phyloP scores from a whole-genome alignment of 2,888 invertebrate species.

The Galerucella calmariensis region DNA sequence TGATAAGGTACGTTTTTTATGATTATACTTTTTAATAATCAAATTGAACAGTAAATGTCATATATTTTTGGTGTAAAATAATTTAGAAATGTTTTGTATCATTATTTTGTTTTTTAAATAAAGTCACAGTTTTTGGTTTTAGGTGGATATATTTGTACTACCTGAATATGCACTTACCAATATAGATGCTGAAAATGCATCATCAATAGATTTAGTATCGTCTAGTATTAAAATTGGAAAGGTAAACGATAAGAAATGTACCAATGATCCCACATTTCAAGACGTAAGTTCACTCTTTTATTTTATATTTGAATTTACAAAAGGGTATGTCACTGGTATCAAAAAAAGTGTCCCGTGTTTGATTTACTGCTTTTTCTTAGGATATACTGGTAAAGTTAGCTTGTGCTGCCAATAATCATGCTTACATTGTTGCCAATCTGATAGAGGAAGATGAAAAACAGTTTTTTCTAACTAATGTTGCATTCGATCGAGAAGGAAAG shows the following conservation, averaged over 20 bases:
- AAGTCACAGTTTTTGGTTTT: conserved; percentile 2
- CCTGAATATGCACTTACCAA: conserved; percentile 38
- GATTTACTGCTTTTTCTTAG: conserved; percentile 13
- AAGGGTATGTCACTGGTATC: neutral
- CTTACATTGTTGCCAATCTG: conserved; percentile 33
- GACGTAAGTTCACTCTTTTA: neutral
- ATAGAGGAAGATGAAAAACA: conserved; percentile 20
- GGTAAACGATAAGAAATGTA: conserved; percentile 16
- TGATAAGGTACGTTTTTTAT: conserved; percentile 25
- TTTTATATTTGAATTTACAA: neutral
- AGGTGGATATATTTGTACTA: conserved; percentile 39
- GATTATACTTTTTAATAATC: neutral
- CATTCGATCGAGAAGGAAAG: conserved; percentile 27
- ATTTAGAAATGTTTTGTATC: no score
- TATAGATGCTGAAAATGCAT: neutral
- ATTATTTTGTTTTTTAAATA: neutral
- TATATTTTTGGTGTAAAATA: no score
- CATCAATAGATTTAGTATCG: neutral
- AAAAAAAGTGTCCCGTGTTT: neutral
- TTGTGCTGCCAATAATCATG: conserved; percentile 33
- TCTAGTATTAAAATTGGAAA: conserved; percentile 19
- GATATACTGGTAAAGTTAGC: conserved; percentile 20
- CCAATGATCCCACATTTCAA: neutral
- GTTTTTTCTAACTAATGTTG: conserved; percentile 28
- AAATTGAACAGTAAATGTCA: no score